Evolutionary conservation across 2,888 invertebrate species (phyloP).

Genomic region (Malacosoma neustria): DNA sequence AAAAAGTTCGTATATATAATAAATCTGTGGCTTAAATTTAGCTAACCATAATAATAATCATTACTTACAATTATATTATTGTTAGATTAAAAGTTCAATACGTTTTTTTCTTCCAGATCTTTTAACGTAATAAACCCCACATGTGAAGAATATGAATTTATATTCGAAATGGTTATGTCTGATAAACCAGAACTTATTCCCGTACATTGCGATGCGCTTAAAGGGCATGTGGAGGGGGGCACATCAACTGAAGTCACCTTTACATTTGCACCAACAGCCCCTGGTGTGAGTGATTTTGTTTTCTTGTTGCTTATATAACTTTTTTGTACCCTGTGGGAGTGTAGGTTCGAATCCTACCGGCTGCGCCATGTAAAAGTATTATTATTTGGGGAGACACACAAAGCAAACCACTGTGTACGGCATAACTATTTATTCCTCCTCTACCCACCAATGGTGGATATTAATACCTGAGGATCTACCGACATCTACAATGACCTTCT

Average conservation of each 20-base stretch:
- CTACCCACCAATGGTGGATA: no score
- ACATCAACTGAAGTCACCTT: slow-evolving; percentile 76
- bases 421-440: no score
- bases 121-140: slow-evolving; percentile 81
- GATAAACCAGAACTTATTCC: slow-evolving; percentile 55
- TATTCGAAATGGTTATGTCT: slow-evolving; percentile 69
- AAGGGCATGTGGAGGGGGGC: slow-evolving; percentile 76
- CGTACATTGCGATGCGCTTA: slow-evolving; percentile 74
- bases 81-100: neutral
- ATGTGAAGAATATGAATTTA: slow-evolving; percentile 72
- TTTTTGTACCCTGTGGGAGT: neutral
- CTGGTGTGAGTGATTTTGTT: slow-evolving; percentile 55
- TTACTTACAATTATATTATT: neutral
- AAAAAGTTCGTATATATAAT: slow-evolving; percentile 52
- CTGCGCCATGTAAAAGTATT: no score
- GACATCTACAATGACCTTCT: no score
- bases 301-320: neutral
- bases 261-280: slow-evolving; percentile 76
- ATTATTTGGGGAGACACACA: no score
- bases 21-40: no score
- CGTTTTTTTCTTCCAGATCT: slow-evolving; percentile 45
- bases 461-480: no score
- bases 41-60: no score
- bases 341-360: no score
- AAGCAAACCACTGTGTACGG: no score